Evolutionary conservation across 1,140 invertebrate species (phyloP), one percentile per base, ranked within the genome.

Genomic region (Leptonema lineaticorne): DNA sequence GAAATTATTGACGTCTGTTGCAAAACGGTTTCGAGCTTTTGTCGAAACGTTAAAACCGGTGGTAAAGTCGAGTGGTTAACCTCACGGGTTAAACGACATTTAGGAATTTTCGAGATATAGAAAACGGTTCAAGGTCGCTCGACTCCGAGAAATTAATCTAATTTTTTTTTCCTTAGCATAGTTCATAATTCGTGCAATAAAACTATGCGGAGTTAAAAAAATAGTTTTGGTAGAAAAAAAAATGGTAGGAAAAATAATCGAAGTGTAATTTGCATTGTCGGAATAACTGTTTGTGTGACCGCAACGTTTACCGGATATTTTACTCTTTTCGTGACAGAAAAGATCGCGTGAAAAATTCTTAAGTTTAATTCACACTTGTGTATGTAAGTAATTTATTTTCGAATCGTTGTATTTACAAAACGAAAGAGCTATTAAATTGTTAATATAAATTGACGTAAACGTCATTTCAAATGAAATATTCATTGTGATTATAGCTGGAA

Each of bases 11-110:
- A 53, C 50, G 50, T 53, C 50, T 24, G 50, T 53, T 53, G 27
- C 50, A 24, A 53, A 53, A 53, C 50, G 14, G 50, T 24, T n/a
- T n/a, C n/a, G n/a, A n/a, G 50, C 22, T 53, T 41, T 53, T 26
- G 50, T 22, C 46, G 22, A 7, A 24, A n/a, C n/a, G n/a, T n/a
- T 26, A 11, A 8, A 14, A 7, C 50, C 18, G 22, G 50, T 26
- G 22, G 30, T 37, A 59, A 37, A n/a, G n/a, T 37, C 57, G 57
- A 30, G 57, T 59, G 57, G 30, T 59, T 59, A 59, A 59, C 57
- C 57, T 59, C 57, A 59, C 26, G 57, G 57, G 57, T 59, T 59
- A 59, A 14, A 53, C 20, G 11, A 6, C 26, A 22, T 20, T 59
- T 29, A 33, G 28, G 57, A 59, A 59, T 59, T 59, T 37, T 33